Evolutionary conservation across 2,888 invertebrate genomes (phyloP), one percentile per base, ranked within the genome.

Genomic region (Ditylenchus weischeri): DNA sequence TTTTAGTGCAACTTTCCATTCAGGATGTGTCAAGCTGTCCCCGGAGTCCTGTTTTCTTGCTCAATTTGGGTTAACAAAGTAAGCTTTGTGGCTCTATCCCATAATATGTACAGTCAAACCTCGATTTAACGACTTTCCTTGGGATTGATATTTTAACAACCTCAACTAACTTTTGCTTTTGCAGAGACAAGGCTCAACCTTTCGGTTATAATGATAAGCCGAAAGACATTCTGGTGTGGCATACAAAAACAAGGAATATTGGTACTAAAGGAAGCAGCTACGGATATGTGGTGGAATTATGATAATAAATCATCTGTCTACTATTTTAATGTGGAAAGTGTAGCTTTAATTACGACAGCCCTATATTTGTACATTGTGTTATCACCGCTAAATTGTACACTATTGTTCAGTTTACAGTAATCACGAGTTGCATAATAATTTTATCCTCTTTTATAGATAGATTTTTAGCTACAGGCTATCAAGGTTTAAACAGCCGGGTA

Each of bases 41-140:
- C 78, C 78, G 8, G 78, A 78, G 64, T 70, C 75, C 11, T 78
- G 78, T 61, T 78, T 78, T 66, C 71, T 78, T 18, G 60, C 65
- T 3, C 78, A 78, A 59, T 77, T 78, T 64, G 73, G 73, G 21
- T 61, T 77, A 49, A 65, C 68, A 49, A 69, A 70, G 51, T 43
- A 43, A 43, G 15, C 15, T 8, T 38, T 38, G 6, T 38, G 38
- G n/a, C n/a, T n/a, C n/a, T n/a, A n/a, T n/a, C n/a, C n/a, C n/a
- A n/a, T n/a, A n/a, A n/a, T n/a, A n/a, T n/a, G n/a, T n/a, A n/a
- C n/a, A n/a, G n/a, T n/a, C n/a, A n/a, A n/a, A n/a, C n/a, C n/a
- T n/a, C n/a, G n/a, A n/a, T n/a, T n/a, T n/a, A n/a, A n/a, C n/a
- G n/a, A n/a, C n/a, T n/a, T n/a, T n/a, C n/a, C n/a, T n/a, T n/a